Percentiles rank a stretch among this genome's conserved stretches.
Conservation (phyloP, 2,888 invertebrate genomes). For the Corbicula japonica region DNA sequence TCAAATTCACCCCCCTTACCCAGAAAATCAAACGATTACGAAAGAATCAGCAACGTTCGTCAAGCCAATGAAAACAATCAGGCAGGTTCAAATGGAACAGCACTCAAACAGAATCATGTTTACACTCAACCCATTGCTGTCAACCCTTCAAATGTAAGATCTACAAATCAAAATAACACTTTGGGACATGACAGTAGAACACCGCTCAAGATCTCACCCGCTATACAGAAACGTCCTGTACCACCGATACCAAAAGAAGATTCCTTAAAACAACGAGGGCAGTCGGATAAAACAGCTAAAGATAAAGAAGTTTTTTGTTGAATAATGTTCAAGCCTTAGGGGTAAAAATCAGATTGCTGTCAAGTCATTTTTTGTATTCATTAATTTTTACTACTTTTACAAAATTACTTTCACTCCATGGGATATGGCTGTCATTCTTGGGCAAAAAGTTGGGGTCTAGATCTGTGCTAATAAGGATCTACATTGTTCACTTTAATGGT, state of each 20-base stretch:
- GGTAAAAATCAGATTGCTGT: no score
- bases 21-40: constrained; percentile 33
- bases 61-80: background rate
- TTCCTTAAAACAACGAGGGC: constrained; percentile 3
- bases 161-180: background rate
- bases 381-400: no score
- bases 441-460: no score
- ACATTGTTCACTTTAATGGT: no score
- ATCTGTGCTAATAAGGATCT: no score
- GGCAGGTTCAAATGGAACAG: background rate
- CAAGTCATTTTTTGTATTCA: no score
- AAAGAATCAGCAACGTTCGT: constrained; percentile 26
- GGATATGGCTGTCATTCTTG: no score
- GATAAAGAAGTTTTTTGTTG: background rate
- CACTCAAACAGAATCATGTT: no score
- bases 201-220: constrained; percentile 12
- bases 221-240: constrained; percentile 27
- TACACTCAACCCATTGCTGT: constrained; percentile 12
- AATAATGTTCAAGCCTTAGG: no score
- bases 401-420: no score
- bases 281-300: constrained; percentile 4
- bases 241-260: constrained; percentile 37
- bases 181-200: background rate
- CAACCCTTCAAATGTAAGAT: background rate
- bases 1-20: constrained; percentile 28